These are phyloP conservation scores for Ctenosaura bakeri DNA, from an alignment of 2,797 vertebrate species.

Conservation along the genomic window DNA sequence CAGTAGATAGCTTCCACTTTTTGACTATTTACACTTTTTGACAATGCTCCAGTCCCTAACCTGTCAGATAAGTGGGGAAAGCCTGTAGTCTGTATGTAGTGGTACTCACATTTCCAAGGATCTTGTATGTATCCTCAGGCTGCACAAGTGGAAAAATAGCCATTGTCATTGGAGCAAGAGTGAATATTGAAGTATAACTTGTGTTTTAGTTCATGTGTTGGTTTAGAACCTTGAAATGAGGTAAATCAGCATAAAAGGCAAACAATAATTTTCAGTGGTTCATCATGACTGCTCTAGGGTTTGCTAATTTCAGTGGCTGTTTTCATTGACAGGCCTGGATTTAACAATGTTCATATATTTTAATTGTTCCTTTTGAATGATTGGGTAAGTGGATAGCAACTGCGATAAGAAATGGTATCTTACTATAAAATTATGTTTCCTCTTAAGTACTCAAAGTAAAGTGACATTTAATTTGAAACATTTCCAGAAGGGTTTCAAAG, in stretches of 20 bases:
- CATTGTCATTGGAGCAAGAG: not conserved
- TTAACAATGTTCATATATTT: not conserved
- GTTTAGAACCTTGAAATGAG: not conserved
- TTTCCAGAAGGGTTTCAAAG: constrained; percentile 11
- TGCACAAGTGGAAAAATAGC: too few relatives aligned
- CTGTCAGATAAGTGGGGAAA: too few relatives aligned
- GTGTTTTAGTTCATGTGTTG: not conserved
- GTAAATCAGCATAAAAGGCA: not conserved
- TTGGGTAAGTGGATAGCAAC: not conserved
- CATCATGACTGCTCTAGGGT: not conserved
- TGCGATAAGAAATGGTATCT: not conserved
- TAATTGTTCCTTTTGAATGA: constrained; percentile 4
- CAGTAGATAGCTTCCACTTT: too few relatives aligned
- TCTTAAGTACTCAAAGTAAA: constrained; percentile 1
- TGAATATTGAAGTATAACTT: not conserved
- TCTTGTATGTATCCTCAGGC: too few relatives aligned
- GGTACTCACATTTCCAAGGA: too few relatives aligned
- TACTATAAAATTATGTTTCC: not conserved
- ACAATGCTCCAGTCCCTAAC: too few relatives aligned
- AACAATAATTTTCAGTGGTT: not conserved
- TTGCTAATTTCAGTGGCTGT: not conserved
- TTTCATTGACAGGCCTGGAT: not conserved
- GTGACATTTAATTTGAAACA: not conserved
- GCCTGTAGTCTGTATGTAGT: too few relatives aligned
- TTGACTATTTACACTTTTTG: too few relatives aligned